Conservation (phyloP, 2,888 invertebrate species). For the Ptychoptera albimana region DNA sequence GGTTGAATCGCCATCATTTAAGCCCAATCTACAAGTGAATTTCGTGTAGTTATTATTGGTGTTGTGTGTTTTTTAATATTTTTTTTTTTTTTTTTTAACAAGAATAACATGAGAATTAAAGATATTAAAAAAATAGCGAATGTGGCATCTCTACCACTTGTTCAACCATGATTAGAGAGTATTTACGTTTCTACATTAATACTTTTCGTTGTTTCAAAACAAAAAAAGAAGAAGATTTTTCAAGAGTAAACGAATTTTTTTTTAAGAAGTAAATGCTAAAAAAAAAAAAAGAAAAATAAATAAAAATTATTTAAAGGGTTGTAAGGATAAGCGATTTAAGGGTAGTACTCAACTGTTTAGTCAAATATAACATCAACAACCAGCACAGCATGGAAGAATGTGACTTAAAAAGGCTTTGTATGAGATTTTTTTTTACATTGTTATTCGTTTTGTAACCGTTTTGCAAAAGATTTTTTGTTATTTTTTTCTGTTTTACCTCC, state of each 20-base stretch:
- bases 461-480: neutral
- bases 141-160: constrained; percentile 3
- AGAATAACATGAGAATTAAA: constrained; percentile 1
- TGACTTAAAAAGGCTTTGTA: neutral
- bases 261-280: too few species aligned
- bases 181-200: neutral
- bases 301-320: neutral
- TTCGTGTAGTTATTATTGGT: too few species aligned
- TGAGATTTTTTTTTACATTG: neutral
- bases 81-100: neutral
- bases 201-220: too few species aligned
- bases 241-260: too few species aligned
- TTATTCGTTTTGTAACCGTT: neutral
- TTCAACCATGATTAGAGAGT: neutral
- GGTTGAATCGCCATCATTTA: neutral
- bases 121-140: neutral
- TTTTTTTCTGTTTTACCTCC: neutral
- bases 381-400: neutral
- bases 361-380: too few species aligned
- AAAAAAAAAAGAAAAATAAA: too few species aligned
- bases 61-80: too few species aligned
- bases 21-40: too few species aligned
- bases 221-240: too few species aligned
- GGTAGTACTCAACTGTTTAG: neutral
- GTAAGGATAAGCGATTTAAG: neutral